A percentile compares a stretch with the other conserved stretches of the same genome.
These are phyloP conservation scores for Leptopilina syphax DNA, from an alignment of 2,888 invertebrate species.

Conservation along the genomic window DNA sequence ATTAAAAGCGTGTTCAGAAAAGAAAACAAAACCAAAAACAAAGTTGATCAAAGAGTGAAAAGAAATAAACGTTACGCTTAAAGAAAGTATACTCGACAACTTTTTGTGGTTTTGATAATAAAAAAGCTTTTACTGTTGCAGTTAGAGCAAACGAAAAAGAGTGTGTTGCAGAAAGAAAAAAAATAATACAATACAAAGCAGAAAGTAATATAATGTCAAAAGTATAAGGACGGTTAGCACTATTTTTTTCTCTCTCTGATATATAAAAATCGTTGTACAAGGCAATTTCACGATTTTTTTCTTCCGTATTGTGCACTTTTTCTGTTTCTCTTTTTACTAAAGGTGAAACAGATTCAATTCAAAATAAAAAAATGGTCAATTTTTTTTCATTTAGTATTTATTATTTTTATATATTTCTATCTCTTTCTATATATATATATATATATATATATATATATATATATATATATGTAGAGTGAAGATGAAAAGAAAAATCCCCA, in stretches of 20 bases:
- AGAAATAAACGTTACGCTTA: not conserved
- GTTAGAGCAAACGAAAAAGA: not conserved
- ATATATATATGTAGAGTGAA: not conserved
- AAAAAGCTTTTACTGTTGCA: slow-evolving; percentile 11
- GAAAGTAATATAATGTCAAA: slow-evolving; percentile 2
- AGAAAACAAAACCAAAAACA: not conserved
- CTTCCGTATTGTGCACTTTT: too few species aligned
- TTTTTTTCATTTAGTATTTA: slow-evolving; percentile 9
- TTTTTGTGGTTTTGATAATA: slow-evolving; percentile 13
- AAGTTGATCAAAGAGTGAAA: not conserved
- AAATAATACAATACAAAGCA: slow-evolving; percentile 12
- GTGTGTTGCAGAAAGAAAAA: not conserved
- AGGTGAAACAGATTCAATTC: not conserved
- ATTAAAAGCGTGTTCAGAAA: not conserved
- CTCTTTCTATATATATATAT: too few species aligned
- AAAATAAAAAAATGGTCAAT: not conserved
- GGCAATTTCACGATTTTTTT: not conserved
- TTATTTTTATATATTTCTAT: not conserved
- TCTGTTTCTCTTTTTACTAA: not conserved
- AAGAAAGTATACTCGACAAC: slow-evolving; percentile 13
- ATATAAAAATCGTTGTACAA: slow-evolving; percentile 17
- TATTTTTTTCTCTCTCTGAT: too few species aligned
- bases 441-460: too few species aligned
- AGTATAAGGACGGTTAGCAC: not conserved
- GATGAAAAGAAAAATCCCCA: slow-evolving; percentile 14